Evolutionary conservation across 2,888 invertebrate genomes (phyloP).

Genomic region (Leucozona laternaria): DNA sequence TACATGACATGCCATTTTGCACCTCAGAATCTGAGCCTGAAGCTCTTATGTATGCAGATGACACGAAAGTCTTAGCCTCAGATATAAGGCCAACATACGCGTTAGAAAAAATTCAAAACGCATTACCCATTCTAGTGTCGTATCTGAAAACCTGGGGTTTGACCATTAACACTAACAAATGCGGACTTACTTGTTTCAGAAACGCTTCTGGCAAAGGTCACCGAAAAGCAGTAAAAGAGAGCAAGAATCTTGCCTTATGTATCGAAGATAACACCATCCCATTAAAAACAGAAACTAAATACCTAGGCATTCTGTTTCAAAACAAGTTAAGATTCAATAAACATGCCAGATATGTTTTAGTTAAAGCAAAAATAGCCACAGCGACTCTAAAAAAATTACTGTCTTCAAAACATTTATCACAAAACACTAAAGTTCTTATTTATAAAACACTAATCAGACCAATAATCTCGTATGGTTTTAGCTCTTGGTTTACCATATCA

Average conservation of each 20-base stretch:
- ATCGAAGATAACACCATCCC: background rate
- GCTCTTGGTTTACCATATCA: too few species aligned
- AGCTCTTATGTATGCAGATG: background rate
- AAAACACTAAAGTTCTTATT: too few species aligned
- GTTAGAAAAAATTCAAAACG: background rate
- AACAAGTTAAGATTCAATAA: constrained; percentile 10
- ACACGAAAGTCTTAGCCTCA: background rate
- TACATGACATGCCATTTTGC: background rate
- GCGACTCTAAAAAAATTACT: background rate
- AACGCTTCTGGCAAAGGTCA: background rate
- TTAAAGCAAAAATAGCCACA: constrained; percentile 13
- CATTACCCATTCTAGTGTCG: background rate
- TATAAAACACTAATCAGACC: too few species aligned
- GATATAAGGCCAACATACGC: background rate
- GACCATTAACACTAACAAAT: background rate
- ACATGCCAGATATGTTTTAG: background rate
- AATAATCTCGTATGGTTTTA: too few species aligned
- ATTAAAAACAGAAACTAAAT: constrained; percentile 19
- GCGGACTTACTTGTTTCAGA: constrained; percentile 19
- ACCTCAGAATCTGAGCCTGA: background rate
- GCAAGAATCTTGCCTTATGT: background rate
- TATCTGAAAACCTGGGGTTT: constrained; percentile 1
- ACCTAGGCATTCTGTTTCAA: constrained; percentile 4
- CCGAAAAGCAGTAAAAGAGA: background rate
- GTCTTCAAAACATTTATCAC: too few species aligned